Evolutionary conservation across 2,113 vertebrate species (phyloP).

Genomic region (Prolemur simus): DNA sequence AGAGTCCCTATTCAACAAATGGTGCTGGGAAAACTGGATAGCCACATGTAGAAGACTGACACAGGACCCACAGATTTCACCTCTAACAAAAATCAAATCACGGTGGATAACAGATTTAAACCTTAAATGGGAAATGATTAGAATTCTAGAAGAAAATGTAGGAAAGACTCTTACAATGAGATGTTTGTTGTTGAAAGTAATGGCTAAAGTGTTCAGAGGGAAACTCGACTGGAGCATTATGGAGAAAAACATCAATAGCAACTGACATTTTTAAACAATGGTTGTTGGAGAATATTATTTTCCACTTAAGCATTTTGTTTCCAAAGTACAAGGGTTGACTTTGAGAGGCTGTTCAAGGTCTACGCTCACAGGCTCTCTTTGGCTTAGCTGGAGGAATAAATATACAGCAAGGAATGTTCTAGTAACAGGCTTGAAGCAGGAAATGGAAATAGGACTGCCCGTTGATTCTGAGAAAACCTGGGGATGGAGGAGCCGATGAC

Average conservation of each 20-base stretch:
- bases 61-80: too few relatives aligned
- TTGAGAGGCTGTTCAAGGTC: neutral
- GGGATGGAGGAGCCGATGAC: accelerated
- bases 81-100: too few relatives aligned
- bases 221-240: neutral
- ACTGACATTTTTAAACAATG: neutral
- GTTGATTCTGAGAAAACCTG: neutral
- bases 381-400: neutral
- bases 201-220: neutral
- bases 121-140: too few relatives aligned
- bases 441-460: neutral
- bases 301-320: neutral
- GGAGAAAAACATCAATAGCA: neutral
- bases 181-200: neutral
- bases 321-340: neutral
- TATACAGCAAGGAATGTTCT: neutral
- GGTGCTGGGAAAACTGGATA: too few relatives aligned
- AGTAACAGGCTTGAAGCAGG: neutral
- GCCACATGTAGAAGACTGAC: too few relatives aligned
- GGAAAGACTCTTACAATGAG: too few relatives aligned
- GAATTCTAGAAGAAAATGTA: too few relatives aligned
- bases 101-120: too few relatives aligned
- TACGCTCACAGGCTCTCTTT: neutral
- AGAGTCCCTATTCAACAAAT: too few relatives aligned
- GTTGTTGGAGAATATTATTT: neutral